Conservation (phyloP, 2,113 vertebrate genomes). For the Nettapus auritus region DNA sequence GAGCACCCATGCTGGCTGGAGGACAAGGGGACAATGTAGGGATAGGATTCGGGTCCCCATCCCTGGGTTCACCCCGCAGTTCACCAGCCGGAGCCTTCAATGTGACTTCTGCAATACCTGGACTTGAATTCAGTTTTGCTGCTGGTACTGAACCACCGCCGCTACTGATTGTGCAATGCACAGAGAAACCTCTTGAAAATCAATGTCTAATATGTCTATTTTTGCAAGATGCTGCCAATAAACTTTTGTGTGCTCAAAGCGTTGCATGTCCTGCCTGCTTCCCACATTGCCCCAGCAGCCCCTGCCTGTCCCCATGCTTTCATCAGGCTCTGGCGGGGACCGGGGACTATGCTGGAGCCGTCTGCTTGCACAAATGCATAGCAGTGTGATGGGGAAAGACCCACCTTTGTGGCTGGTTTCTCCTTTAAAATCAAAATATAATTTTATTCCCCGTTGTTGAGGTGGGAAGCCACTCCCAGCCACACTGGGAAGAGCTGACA, state of each 20-base stretch:
- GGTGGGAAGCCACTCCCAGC: background rate
- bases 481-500: background rate
- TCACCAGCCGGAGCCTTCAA: background rate
- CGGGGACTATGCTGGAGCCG: too few relatives aligned
- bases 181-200: background rate
- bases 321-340: too few relatives aligned
- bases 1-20: rapidly evolving
- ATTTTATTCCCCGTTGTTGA: rapidly evolving
- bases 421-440: background rate
- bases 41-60: background rate
- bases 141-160: background rate
- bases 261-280: too few relatives aligned
- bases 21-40: background rate
- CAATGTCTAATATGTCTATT: background rate
- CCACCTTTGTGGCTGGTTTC: background rate
- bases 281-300: background rate
- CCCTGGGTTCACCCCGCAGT: background rate
- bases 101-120: background rate
- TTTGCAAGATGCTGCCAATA: background rate
- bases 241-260: background rate
- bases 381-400: background rate
- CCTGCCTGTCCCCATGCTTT: background rate
- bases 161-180: background rate
- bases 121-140: background rate
- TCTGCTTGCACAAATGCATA: background rate